phyloP scores from a whole-genome alignment of 2,797 vertebrate species.

The Pampus argenteus region DNA sequence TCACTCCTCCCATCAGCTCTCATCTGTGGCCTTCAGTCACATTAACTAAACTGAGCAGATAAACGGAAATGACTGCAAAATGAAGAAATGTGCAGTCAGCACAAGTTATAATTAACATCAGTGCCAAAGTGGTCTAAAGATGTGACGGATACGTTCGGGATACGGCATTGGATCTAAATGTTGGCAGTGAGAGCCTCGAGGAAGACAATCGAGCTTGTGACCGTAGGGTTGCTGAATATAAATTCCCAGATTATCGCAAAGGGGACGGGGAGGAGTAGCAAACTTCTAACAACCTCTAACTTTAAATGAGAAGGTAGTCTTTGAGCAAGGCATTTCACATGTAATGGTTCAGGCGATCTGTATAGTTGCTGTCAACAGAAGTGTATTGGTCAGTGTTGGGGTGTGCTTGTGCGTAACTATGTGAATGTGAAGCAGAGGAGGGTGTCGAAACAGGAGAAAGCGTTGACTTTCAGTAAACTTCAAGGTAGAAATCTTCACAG shows the following conservation, averaged over 20 bases:
- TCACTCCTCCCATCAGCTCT: slow-evolving; percentile 31
- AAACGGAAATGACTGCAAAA: slow-evolving; percentile 43
- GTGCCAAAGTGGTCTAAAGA: not conserved
- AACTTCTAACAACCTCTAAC: not conserved
- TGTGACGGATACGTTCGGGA: not conserved
- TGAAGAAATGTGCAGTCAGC: slow-evolving; percentile 37
- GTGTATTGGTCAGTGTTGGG: not conserved
- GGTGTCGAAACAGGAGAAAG: not conserved
- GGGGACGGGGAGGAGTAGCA: not conserved
- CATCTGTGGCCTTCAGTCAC: slow-evolving; percentile 43
- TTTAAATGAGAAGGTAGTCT: not conserved
- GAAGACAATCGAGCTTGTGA: slow-evolving; percentile 7
- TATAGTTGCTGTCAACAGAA: not conserved
- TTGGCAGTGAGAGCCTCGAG: slow-evolving; percentile 27
- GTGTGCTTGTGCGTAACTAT: not conserved
- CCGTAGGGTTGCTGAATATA: not conserved
- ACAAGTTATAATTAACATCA: slow-evolving; percentile 28
- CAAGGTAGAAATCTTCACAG: not conserved
- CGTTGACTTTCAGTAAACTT: not conserved
- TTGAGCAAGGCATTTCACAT: slow-evolving; percentile 15
- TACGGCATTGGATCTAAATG: slow-evolving; percentile 20
- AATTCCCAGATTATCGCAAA: slow-evolving; percentile 13
- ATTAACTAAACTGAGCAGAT: slow-evolving; percentile 53
- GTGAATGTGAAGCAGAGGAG: not conserved
- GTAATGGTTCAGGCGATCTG: not conserved